These are phyloP conservation scores for Pachypanchax playfairii DNA, from an alignment of 2,113 vertebrate species.

Conservation along the genomic window DNA sequence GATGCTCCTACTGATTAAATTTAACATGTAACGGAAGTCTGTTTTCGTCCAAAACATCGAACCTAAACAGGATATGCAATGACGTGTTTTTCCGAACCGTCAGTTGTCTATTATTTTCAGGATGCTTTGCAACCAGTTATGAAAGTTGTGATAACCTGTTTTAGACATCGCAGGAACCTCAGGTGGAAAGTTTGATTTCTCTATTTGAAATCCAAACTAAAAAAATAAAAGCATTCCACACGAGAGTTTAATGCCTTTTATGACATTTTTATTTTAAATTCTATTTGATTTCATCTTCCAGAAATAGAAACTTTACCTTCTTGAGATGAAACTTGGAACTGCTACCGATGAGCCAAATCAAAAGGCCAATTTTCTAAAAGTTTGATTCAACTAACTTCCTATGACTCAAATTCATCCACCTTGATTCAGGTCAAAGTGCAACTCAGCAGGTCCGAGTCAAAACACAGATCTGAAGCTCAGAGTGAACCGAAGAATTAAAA, in stretches of 20 bases:
- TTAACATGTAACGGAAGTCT: conserved; percentile 29
- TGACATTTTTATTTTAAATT: neutral
- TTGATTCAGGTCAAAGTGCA: conserved; percentile 45
- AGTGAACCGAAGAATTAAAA: conserved; percentile 3
- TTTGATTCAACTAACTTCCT: conserved; percentile 9
- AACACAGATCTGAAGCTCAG: neutral
- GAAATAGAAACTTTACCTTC: neutral
- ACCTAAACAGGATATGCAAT: conserved; percentile 77
- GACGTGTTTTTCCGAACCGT: conserved; percentile 75
- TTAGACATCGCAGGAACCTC: conserved; percentile 45
- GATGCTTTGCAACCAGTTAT: conserved; percentile 55
- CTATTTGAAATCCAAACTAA: conserved; percentile 37
- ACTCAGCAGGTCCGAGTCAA: conserved; percentile 32
- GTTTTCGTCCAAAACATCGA: conserved; percentile 49
- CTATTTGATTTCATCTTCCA: too few species aligned
- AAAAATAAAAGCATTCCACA: too few species aligned
- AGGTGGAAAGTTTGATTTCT: conserved; percentile 74
- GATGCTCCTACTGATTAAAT: conserved; percentile 47
- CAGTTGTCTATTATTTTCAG: conserved; percentile 60
- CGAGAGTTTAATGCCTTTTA: neutral
- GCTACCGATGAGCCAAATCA: conserved; percentile 47
- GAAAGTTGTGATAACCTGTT: conserved; percentile 67
- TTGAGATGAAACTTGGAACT: conserved; percentile 30
- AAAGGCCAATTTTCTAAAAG: conserved; percentile 31
- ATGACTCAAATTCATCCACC: conserved; percentile 56